Base-by-base conservation (phyloP, 2,113 vertebrate species). In the Thalassoma bifasciatum region DNA sequence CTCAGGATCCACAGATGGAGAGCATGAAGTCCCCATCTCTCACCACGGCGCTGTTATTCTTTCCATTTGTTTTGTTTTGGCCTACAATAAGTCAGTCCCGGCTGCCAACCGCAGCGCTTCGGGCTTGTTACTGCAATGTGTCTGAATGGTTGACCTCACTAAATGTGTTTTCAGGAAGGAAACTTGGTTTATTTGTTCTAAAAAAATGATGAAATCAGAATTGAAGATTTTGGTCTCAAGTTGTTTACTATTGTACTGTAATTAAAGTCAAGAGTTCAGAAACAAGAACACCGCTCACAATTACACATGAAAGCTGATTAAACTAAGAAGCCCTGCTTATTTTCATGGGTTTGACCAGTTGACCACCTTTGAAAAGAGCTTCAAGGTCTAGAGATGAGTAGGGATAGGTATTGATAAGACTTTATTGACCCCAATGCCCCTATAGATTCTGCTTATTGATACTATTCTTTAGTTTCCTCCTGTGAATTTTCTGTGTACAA, bases 51-150 rank as follows among this genome's bases (percentile, higher is more conserved):
- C 42, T 63, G 70, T 62, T 79, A 62, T 62, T 44, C 17, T 66
- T 61, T 61, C 69, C 61, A 47, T 61, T 60, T 47, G 68, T 61
- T 76, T 61, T 47, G 58, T 58, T 46, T 59, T 37, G 0, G 34
- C 40, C 34, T 54, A 47, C 42, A 68, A 10, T 53, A 37, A 66
- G 54, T 78, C 44, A 23, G 22, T 21, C 60, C 52, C 10, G 22
- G 14, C 64, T 52, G 19, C 63, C 47, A 13, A 38, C 56, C 13
- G 17, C 64, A 64, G 65, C 21, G 21, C 51, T 47, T 56, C 40
- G n/a, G 23, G 50, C 49, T 62, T 38, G 50, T 56, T 26, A 72
- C 56, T 34, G 12, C 38, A 38, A 42, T 13, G 21, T 53, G 37
- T 52, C 56, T 44, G 47, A 47, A 49, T 44, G 14, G 53, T 30